Conservation (phyloP, 1,140 invertebrate genomes). For the Drosophila takahashii region DNA sequence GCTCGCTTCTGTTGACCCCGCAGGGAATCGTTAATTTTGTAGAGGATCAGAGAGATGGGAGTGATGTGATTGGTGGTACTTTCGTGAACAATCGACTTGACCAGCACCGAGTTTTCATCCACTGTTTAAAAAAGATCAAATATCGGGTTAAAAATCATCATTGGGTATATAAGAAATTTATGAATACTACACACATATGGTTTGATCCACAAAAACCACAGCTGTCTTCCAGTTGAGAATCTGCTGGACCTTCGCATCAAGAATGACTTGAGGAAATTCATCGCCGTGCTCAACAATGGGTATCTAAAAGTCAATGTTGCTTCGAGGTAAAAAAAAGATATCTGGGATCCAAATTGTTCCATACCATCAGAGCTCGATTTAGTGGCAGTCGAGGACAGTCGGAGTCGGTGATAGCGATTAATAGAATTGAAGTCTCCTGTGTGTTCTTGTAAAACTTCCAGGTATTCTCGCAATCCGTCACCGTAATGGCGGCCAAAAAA, state of each 20-base stretch:
- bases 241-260: conserved; percentile 88
- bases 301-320: conserved; percentile 71
- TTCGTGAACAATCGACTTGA: conserved; percentile 74
- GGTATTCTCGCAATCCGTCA: conserved; percentile 89
- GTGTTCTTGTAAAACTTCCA: conserved; percentile 88
- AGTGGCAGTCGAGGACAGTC: conserved; percentile 90
- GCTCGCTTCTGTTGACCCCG: conserved; percentile 65
- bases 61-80: conserved; percentile 74
- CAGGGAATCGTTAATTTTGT: conserved; percentile 71
- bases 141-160: not conserved
- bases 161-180: not conserved
- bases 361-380: conserved; percentile 87
- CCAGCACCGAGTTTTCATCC: conserved; percentile 61
- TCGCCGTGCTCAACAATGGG: conserved; percentile 88
- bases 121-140: conserved; percentile 27
- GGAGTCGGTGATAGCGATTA: conserved; percentile 88
- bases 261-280: conserved; percentile 90
- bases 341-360: not conserved
- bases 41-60: conserved; percentile 74
- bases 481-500: conserved; percentile 89
- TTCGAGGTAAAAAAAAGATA: not conserved
- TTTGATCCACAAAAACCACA: conserved; percentile 89
- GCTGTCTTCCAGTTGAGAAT: conserved; percentile 89
- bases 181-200: conserved; percentile 87
- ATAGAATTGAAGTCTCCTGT: conserved; percentile 87